Conservation (phyloP, 2,888 invertebrate species). For the Eristalis arbustorum region DNA sequence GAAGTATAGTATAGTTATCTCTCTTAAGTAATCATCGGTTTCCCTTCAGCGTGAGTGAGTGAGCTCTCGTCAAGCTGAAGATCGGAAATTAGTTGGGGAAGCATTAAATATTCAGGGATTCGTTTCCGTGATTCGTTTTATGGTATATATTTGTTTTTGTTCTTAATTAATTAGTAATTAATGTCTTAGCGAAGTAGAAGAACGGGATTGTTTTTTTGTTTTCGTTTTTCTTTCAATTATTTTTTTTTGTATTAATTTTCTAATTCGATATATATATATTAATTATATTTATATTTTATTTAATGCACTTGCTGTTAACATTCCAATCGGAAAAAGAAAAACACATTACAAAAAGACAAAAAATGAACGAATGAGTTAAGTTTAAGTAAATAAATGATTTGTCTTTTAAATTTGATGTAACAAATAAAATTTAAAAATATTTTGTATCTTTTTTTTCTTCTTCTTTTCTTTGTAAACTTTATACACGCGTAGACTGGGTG, state of each 20-base stretch:
- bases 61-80: constrained; percentile 3
- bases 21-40: background rate
- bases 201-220: constrained; percentile 15
- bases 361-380: background rate
- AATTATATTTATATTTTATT: constrained; percentile 56
- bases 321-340: constrained; percentile 48
- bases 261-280: constrained; percentile 51
- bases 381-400: constrained; percentile 12
- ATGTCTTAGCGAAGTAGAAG: constrained; percentile 34
- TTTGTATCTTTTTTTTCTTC: no score
- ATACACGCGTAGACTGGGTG: background rate
- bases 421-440: constrained; percentile 13
- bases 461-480: background rate
- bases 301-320: constrained; percentile 72
- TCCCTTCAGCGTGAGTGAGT: background rate
- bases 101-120: constrained; percentile 37
- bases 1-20: background rate
- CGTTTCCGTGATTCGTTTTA: constrained; percentile 6
- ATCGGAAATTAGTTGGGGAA: constrained; percentile 26
- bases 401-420: constrained; percentile 49
- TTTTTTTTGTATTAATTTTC: constrained; percentile 24
- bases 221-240: background rate
- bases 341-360: constrained; percentile 29
- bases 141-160: background rate
- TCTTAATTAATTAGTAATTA: background rate